Conservation (phyloP, 2,113 vertebrate species). For the Lepisosteus oculatus region DNA sequence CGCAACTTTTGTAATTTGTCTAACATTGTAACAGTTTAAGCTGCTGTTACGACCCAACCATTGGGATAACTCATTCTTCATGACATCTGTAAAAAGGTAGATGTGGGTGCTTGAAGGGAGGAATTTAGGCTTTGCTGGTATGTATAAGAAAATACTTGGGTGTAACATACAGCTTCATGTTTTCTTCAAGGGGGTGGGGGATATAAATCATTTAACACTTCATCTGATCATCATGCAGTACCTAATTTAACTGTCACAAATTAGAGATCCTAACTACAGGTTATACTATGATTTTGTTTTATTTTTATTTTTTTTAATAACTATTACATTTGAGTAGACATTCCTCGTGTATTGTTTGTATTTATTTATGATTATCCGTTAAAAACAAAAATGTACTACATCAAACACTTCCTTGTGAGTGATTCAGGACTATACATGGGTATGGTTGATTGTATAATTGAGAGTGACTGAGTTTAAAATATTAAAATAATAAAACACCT, state of each 20-base stretch:
- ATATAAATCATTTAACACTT: slow-evolving; percentile 51
- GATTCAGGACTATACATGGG: slow-evolving; percentile 77
- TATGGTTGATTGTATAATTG: slow-evolving; percentile 83
- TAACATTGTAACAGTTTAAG: slow-evolving; percentile 55
- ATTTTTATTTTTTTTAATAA: slow-evolving; percentile 76
- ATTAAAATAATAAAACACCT: slow-evolving; percentile 77
- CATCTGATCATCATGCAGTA: slow-evolving; percentile 56
- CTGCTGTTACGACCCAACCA: slow-evolving; percentile 59
- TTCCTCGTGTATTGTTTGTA: slow-evolving; percentile 93
- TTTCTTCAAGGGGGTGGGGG: slow-evolving; percentile 49
- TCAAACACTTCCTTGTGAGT: slow-evolving; percentile 72
- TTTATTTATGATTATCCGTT: slow-evolving; percentile 98
- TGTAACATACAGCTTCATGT: slow-evolving; percentile 52
- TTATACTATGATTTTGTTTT: slow-evolving; percentile 65
- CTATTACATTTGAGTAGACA: slow-evolving; percentile 95
- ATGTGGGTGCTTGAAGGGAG: slow-evolving; percentile 47
- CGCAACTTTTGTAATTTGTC: slow-evolving; percentile 59
- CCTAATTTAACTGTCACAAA: slow-evolving; percentile 67
- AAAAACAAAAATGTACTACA: slow-evolving; percentile 74
- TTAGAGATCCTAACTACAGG: slow-evolving; percentile 76
- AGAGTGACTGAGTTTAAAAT: slow-evolving; percentile 80
- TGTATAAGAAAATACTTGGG: slow-evolving; percentile 53
- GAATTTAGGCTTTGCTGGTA: slow-evolving; percentile 53
- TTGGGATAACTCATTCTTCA: slow-evolving; percentile 52
- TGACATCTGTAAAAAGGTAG: slow-evolving; percentile 39